These are phyloP conservation scores for Chalcosyrphus nemorum DNA, from an alignment of 2,888 invertebrate species.

Conservation along the genomic window DNA sequence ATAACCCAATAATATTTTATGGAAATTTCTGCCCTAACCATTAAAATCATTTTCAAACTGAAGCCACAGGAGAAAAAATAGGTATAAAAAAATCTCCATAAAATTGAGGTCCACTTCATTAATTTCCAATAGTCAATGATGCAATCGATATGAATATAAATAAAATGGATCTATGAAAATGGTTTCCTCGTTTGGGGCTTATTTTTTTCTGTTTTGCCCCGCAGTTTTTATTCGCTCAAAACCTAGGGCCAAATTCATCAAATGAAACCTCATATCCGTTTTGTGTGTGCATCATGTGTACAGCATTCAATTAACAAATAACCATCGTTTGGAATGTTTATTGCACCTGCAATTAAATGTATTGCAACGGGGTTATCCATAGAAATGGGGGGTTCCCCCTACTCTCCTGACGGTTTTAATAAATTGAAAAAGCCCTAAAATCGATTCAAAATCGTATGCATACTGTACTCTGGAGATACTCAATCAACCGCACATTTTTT, in stretches of 20 bases:
- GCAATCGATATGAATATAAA: not conserved
- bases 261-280: conserved; percentile 45
- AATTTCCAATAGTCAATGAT: conserved; percentile 26
- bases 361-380: conserved; percentile 39
- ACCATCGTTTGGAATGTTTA: conserved; percentile 62
- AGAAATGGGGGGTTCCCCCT: conserved; percentile 5
- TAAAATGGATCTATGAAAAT: not conserved
- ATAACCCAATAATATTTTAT: too few relatives aligned
- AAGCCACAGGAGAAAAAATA: too few relatives aligned
- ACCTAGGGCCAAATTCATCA: conserved; percentile 31
- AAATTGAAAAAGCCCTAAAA: conserved; percentile 37
- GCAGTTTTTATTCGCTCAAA: not conserved
- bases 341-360: conserved; percentile 71
- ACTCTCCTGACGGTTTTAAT: conserved; percentile 42
- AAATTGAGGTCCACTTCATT: conserved; percentile 53
- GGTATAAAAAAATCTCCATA: not conserved
- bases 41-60: too few relatives aligned
- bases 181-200: not conserved
- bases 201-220: too few relatives aligned
- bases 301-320: conserved; percentile 67
- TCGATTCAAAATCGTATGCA: conserved; percentile 32
- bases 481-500: conserved; percentile 8
- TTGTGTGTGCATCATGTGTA: conserved; percentile 43
- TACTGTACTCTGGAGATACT: not conserved
- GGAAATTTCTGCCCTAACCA: too few relatives aligned